phyloP scores from a whole-genome alignment of 2,113 vertebrate genomes.

The Rhagologus leucostigma region DNA sequence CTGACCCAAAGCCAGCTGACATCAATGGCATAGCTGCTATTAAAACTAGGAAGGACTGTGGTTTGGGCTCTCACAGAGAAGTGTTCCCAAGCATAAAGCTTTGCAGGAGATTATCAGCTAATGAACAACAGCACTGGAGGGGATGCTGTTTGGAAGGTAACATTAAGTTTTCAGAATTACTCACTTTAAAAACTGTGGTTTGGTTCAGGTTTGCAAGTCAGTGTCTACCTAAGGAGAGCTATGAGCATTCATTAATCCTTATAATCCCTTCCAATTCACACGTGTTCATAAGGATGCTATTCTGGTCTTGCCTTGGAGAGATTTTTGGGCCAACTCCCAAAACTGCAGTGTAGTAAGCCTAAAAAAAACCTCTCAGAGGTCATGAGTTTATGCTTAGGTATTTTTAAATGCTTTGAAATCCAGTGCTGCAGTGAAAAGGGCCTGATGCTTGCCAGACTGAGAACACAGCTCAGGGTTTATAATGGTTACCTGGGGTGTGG shows the following conservation, averaged over 20 bases:
- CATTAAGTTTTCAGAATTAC: neutral
- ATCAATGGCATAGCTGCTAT: neutral
- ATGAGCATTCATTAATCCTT: neutral
- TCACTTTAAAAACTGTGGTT: neutral
- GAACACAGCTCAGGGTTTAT: neutral
- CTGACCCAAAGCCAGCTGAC: neutral
- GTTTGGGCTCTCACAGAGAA: neutral
- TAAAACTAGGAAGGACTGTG: neutral
- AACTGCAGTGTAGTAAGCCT: neutral
- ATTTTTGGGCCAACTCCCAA: constrained; percentile 4
- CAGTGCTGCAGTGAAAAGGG: neutral
- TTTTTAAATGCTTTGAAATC: constrained; percentile 10
- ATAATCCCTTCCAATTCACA: constrained; percentile 1
- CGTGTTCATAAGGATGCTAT: constrained; percentile 2
- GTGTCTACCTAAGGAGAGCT: neutral
- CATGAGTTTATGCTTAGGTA: constrained; percentile 4
- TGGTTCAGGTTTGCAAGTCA: neutral
- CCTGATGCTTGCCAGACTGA: neutral
- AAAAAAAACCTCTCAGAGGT: neutral
- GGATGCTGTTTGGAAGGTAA: neutral
- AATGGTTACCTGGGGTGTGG: neutral
- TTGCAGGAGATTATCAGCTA: constrained; percentile 2
- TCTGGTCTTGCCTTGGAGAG: neutral
- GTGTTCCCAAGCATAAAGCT: neutral
- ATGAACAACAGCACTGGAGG: neutral